These are phyloP conservation scores for Myiozetetes cayanensis DNA, from an alignment of 2,113 vertebrate genomes.

Conservation along the genomic window DNA sequence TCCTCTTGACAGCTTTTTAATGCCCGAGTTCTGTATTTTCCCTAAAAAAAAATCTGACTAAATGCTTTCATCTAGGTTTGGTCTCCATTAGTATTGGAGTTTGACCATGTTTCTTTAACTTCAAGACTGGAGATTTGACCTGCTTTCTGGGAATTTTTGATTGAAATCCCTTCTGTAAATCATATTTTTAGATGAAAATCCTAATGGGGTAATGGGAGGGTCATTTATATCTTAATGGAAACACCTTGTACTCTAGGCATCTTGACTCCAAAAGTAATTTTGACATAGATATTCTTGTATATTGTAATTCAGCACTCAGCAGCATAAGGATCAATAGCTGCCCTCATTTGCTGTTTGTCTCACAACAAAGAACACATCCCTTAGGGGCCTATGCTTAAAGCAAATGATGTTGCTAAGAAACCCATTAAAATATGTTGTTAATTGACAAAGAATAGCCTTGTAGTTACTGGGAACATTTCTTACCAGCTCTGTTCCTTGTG, in stretches of 20 bases:
- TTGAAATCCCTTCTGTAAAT: background rate
- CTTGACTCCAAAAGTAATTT: background rate
- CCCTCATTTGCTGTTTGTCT: constrained; percentile 4
- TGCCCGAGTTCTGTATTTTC: background rate
- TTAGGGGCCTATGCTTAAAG: background rate
- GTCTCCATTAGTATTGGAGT: background rate
- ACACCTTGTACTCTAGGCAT: background rate
- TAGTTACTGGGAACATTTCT: constrained; percentile 41
- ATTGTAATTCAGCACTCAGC: background rate
- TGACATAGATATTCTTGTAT: background rate
- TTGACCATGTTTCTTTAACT: background rate
- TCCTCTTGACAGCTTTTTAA: background rate
- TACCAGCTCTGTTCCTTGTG: constrained; percentile 5
- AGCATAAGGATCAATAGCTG: constrained; percentile 8
- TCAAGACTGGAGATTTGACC: background rate
- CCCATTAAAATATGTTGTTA: constrained; percentile 31
- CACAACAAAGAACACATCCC: constrained; percentile 9
- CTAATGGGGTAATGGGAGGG: background rate
- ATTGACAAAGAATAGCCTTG: background rate
- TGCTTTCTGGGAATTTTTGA: background rate
- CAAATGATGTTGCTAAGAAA: constrained; percentile 43
- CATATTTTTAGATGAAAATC: background rate
- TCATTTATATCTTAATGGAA: background rate
- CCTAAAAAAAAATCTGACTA: background rate
- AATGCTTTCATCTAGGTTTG: background rate